Evolutionary conservation across 2,797 vertebrate species (phyloP), one percentile per base, ranked within the genome.

Genomic region (Tapera naevia): DNA sequence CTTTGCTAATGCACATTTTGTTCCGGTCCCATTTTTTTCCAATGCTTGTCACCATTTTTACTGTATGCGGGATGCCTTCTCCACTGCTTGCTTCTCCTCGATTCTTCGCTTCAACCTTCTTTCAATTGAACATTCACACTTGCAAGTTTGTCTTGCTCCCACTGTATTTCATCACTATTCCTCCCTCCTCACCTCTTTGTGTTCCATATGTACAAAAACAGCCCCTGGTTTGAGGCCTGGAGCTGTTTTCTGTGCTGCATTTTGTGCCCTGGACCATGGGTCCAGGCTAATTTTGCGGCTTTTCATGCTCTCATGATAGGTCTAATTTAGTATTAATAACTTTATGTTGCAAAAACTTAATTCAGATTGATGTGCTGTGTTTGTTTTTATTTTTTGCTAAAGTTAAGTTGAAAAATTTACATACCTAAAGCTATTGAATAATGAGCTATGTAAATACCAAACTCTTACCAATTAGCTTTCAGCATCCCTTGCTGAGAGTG

Each of bases 361-460:
- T 81, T 88, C 23, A 86, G 75, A 61, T 56, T 71, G 16, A 83
- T 86, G 50, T 54, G 22, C 82, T 94, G 19, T 71, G 57, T 80
- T 88, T 89, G 15, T 50, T 87, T 88, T 82, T 66, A 80, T 89
- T 96, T 94, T 54, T 88, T 79, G 48, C 58, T 80, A 85, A 95
- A 96, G 94, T 90, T 35, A 91, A 80, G 43, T 89, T 43, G 71
- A 93, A 96, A 96, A 93, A 85, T 86, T 2, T 69, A 13, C 61
- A 23, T 65, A 73, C 48, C 54, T 91, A 41, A 88, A 97, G 54
- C 50, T 75, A 25, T 27, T 48, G 62, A 95, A 69, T 88, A 39
- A 83, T 88, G 88, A 85, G 58, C 73, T 92, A 39, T 53, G 64
- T 78, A 85, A 95, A 95, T 83, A 56, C 33, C 50, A 92, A 74